phyloP scores from a whole-genome alignment of 2,797 vertebrate genomes.

The Lateolabrax maculatus region DNA sequence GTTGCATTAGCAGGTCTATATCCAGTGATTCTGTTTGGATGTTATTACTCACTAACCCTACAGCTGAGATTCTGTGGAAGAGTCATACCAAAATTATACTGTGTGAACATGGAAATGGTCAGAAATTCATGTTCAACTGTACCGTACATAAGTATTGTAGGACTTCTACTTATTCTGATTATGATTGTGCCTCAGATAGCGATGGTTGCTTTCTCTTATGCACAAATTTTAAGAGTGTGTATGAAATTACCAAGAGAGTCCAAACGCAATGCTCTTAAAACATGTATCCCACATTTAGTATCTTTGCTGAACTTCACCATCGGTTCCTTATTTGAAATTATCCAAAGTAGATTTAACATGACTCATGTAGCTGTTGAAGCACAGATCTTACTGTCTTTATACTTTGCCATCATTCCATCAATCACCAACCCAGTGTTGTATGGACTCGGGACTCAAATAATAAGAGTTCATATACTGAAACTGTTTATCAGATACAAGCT shows the following conservation, averaged over 20 bases:
- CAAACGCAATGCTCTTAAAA: conserved; percentile 65
- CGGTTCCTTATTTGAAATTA: conserved; percentile 60
- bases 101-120: conserved; percentile 79
- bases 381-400: conserved; percentile 67
- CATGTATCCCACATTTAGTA: conserved; percentile 71
- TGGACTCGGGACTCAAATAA: conserved; percentile 62
- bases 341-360: conserved; percentile 71
- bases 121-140: conserved; percentile 64
- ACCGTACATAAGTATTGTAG: conserved; percentile 52
- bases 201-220: conserved; percentile 71
- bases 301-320: conserved; percentile 71
- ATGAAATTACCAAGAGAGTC: conserved; percentile 49
- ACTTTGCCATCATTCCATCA: conserved; percentile 65
- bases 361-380: conserved; percentile 29
- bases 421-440: conserved; percentile 74
- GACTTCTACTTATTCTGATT: conserved; percentile 38
- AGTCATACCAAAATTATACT: conserved; percentile 70
- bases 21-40: conserved; percentile 36
- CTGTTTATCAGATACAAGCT: conserved; percentile 46
- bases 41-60: conserved; percentile 58
- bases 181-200: conserved; percentile 52
- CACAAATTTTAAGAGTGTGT: conserved; percentile 67
- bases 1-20: conserved; percentile 44
- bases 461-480: conserved; percentile 62
- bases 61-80: conserved; percentile 66